Evolutionary conservation across 2,113 vertebrate genomes (phyloP).

Genomic region (Scortum barcoo): DNA sequence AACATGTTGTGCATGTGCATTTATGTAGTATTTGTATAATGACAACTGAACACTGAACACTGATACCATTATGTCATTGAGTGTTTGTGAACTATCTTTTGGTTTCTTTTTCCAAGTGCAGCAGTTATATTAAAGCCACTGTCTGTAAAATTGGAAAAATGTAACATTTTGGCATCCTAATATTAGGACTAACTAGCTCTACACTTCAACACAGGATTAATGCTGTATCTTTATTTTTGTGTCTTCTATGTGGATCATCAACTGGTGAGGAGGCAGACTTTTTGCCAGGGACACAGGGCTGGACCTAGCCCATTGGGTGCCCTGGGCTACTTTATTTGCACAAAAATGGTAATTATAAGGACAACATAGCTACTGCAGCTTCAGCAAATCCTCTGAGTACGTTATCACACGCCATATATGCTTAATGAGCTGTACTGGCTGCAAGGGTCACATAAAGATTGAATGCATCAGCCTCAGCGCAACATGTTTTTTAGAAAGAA

Average conservation of each 20-base stretch:
- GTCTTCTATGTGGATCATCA: not conserved
- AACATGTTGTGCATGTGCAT: not conserved
- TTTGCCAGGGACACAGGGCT: no score
- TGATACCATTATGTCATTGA: not conserved
- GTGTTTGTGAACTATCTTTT: not conserved
- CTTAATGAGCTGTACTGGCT: not conserved
- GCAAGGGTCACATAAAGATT: not conserved
- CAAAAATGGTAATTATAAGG: not conserved
- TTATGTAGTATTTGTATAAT: not conserved
- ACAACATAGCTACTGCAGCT: not conserved
- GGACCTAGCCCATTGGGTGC: no score
- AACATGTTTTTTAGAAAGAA: slow-evolving; percentile 17
- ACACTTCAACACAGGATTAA: not conserved
- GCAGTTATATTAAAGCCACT: not conserved
- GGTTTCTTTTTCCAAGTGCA: not conserved
- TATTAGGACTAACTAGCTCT: not conserved
- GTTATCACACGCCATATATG: not conserved
- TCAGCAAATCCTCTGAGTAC: not conserved
- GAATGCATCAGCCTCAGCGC: not conserved
- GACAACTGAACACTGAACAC: not conserved
- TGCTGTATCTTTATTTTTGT: not conserved
- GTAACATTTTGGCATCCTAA: not conserved
- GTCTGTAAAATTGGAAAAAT: not conserved
- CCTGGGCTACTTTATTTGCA: no score
- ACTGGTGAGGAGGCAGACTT: not conserved